These are phyloP conservation scores for Drosophila ezoana DNA, from an alignment of 2,888 invertebrate species.

Conservation along the genomic window DNA sequence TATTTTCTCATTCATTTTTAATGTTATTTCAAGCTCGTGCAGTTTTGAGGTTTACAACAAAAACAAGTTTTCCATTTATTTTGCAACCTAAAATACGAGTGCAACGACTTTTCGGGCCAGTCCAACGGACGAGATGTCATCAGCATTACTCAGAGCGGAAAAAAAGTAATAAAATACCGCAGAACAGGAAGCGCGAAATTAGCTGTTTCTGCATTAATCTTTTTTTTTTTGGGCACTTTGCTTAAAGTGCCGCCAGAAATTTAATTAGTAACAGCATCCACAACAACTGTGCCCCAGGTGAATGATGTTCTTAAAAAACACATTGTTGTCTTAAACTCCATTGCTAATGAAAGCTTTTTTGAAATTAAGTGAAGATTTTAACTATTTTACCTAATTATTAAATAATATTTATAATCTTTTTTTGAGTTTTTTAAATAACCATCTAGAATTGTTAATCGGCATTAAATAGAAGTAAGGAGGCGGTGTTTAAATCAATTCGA, in stretches of 20 bases:
- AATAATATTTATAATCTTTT: too few species aligned
- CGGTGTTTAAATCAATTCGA: too few species aligned
- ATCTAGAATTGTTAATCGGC: too few species aligned
- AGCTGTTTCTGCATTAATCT: constrained; percentile 12
- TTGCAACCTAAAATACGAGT: constrained; percentile 45
- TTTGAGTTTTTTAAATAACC: too few species aligned
- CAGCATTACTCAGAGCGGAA: constrained; percentile 53
- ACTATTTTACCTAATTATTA: too few species aligned
- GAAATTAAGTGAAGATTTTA: too few species aligned
- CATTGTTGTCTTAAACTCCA: constrained; percentile 18
- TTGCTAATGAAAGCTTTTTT: too few species aligned
- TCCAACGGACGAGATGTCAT: constrained; percentile 44
- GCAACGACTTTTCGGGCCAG: constrained; percentile 60
- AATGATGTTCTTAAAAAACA: constrained; percentile 11
- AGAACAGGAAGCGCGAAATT: constrained; percentile 53
- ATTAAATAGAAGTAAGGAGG: too few species aligned
- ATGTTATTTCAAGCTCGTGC: constrained; percentile 17
- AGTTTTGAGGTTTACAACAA: constrained; percentile 11
- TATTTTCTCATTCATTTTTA: neutral
- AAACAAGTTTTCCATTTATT: constrained; percentile 52
- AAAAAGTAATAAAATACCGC: constrained; percentile 16
- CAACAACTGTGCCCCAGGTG: constrained; percentile 21
- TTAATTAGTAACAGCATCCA: constrained; percentile 42
- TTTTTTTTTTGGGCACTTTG: constrained; percentile 18
- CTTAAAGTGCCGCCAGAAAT: constrained; percentile 35